Evolutionary conservation across 2,888 invertebrate genomes (phyloP), one percentile per base, ranked within the genome.

Genomic region (Campaea margaritaria): DNA sequence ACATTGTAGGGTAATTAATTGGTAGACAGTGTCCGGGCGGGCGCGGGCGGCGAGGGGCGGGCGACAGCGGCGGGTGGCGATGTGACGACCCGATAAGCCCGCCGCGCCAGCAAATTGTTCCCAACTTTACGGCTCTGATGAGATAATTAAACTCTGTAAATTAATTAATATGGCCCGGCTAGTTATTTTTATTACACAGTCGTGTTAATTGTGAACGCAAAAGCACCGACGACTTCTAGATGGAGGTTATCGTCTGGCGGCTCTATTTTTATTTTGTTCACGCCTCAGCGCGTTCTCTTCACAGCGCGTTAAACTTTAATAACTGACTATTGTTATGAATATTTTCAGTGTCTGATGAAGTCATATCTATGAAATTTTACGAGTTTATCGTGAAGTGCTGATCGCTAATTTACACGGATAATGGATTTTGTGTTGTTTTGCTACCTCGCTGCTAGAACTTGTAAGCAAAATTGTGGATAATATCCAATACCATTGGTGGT

Each of bases 111-210:
- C 83, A 80, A 86, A 86, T 79, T 87, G 83, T 81, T 81, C 85
- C 80, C 80, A 78, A 80, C 81, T 82, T 80, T 78, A 81, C 81
- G 75, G 79, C 79, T 76, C 78, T 87, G 89, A 91, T 86, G 88
- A 88, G 88, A 87, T 89, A 90, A 91, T 91, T 90, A 91, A 86
- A 85, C 79, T 83, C 81, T 77, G 82, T 86, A 89, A 87, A 89
- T 89, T 90, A 89, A 91, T 90, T 90, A 87, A 82, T 85, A 83
- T 82, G 55, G 81, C 74, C 78, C 81, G 79, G 72, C 84, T 83
- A 83, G 81, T 85, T 83, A 82, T 80, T 86, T 86, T 86, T 83
- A 85, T 82, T 80, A 85, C 76, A 75, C 78, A 81, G 81, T 81
- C 81, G 82, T 80, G 80, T 85, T 83, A 81, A 82, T 81, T 79